Percentiles rank a stretch among this genome's conserved stretches.
phyloP scores from a whole-genome alignment of 2,797 vertebrate genomes.

The Esox masquinongy region DNA sequence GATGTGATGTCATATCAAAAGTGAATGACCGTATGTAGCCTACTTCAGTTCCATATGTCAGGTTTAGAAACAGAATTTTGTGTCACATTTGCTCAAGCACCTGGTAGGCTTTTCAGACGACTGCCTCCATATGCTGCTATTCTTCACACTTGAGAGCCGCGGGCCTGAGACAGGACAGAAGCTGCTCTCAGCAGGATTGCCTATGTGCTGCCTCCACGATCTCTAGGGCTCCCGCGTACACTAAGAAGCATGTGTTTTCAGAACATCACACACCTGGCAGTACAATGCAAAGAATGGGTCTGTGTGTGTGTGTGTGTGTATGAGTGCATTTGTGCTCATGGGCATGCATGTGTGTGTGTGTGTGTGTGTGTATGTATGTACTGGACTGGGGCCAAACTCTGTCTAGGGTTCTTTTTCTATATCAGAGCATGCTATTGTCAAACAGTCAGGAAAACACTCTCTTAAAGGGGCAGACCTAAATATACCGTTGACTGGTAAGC shows the following conservation, averaged over 20 bases:
- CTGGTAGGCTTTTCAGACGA: slow-evolving; percentile 59
- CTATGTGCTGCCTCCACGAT: slow-evolving; percentile 47
- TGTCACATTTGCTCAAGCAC: slow-evolving; percentile 43
- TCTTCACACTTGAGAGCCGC: slow-evolving; percentile 68
- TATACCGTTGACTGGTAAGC: background rate
- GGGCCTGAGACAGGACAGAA: slow-evolving; percentile 53
- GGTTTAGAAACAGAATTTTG: slow-evolving; percentile 39
- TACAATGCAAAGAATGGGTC: too few species aligned
- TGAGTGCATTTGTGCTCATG: background rate
- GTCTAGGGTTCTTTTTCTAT: background rate
- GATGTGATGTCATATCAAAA: background rate
- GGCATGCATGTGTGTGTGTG: background rate
- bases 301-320: background rate
- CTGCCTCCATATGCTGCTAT: slow-evolving; percentile 70
- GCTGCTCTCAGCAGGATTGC: slow-evolving; percentile 53
- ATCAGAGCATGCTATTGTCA: background rate
- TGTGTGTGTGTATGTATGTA: background rate
- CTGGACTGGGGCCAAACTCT: background rate
- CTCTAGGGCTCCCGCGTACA: slow-evolving; percentile 53
- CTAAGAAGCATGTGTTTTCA: slow-evolving; percentile 19
- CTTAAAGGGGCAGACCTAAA: slow-evolving; percentile 3
- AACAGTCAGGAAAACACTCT: background rate
- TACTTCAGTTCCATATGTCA: slow-evolving; percentile 29
- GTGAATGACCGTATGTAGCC: background rate
- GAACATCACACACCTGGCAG: slow-evolving; percentile 5